Conservation (phyloP, 2,113 vertebrate genomes). For the Microtus montanus region DNA sequence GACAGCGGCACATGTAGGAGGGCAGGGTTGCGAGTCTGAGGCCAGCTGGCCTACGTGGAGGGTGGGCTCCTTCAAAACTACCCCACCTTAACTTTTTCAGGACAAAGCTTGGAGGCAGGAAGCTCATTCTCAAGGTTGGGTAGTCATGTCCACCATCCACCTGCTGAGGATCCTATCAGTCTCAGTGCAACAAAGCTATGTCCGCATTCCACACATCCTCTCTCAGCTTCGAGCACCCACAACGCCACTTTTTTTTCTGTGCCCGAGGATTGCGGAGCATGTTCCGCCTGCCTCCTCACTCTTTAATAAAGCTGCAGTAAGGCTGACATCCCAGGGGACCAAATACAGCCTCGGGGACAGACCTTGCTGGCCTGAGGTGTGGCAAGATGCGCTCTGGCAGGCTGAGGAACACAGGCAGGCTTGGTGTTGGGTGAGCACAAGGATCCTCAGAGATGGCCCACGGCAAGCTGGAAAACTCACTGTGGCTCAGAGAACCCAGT, state of each 20-base stretch:
- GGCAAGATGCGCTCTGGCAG: not conserved
- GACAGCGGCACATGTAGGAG: not conserved
- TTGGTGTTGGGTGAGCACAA: not conserved
- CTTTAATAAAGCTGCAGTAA: not conserved
- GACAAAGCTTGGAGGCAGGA: not conserved
- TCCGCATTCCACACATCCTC: not conserved
- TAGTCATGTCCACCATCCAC: not conserved
- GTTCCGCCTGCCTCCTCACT: not conserved
- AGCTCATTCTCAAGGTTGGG: not conserved
- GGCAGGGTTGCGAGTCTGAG: not conserved
- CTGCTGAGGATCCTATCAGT: not conserved
- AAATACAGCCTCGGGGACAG: not conserved
- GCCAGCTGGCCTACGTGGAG: not conserved
- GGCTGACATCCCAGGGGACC: not conserved
- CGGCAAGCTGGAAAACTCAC: not conserved
- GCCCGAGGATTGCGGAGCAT: not conserved
- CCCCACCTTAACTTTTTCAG: not conserved
- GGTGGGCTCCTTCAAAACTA: not conserved
- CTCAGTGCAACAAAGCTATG: not conserved
- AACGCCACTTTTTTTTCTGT: not conserved
- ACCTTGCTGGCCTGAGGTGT: not conserved
- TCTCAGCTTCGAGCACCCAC: not conserved
- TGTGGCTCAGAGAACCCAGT: not conserved
- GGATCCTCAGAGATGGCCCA: not conserved
- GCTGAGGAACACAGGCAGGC: not conserved